Conservation (phyloP, 2,888 invertebrate species). For the Pterobdella sp. region DNA sequence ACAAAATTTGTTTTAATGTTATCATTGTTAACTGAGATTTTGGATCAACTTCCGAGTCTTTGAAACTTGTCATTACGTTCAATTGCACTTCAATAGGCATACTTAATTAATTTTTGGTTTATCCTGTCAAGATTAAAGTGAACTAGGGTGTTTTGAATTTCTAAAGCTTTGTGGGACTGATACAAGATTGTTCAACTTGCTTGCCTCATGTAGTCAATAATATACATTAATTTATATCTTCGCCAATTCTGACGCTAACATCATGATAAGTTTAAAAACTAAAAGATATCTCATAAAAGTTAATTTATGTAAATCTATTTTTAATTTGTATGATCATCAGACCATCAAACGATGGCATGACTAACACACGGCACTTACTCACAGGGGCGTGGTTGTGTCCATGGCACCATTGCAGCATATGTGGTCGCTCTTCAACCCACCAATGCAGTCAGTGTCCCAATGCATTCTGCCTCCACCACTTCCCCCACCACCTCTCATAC, state of each 20-base stretch:
- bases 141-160: too few relatives aligned
- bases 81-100: too few relatives aligned
- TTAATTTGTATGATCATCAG: background rate
- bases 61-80: too few relatives aligned
- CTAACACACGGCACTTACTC: constrained; percentile 21
- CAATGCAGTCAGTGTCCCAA: constrained; percentile 55
- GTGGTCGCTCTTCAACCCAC: constrained; percentile 52
- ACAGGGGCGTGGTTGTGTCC: constrained; percentile 57
- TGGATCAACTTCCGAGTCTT: too few relatives aligned
- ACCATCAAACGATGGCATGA: background rate
- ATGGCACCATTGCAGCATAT: constrained; percentile 56
- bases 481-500: constrained; percentile 42
- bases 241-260: background rate
- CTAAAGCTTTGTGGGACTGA: too few relatives aligned
- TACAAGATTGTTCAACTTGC: too few relatives aligned
- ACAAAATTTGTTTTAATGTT: too few relatives aligned
- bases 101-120: too few relatives aligned
- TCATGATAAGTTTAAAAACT: background rate
- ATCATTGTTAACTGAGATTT: too few relatives aligned
- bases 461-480: constrained; percentile 52
- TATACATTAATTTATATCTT: too few relatives aligned
- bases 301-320: background rate
- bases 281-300: background rate
- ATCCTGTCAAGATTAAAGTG: too few relatives aligned
- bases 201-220: too few relatives aligned